Conservation (phyloP, 2,113 vertebrate species). For the Raja brachyura region DNA sequence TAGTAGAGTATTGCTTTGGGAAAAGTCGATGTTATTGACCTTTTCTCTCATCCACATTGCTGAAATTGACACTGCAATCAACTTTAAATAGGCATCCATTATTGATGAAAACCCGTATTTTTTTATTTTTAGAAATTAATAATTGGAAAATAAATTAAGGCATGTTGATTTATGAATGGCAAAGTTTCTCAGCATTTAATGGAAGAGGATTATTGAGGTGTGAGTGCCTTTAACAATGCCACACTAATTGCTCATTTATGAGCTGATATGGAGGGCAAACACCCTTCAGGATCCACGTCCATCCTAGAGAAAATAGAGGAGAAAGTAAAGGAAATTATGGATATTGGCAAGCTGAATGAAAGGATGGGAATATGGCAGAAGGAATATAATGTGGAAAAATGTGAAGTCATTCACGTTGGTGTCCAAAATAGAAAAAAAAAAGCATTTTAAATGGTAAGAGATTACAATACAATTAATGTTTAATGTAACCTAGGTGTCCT, state of each 20-base stretch:
- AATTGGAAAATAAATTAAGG: background rate
- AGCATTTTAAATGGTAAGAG: too few relatives aligned
- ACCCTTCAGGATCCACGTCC: background rate
- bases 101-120: background rate
- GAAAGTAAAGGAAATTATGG: too few relatives aligned
- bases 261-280: background rate
- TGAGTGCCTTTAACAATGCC: background rate
- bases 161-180: background rate
- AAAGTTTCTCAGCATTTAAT: background rate
- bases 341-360: too few relatives aligned
- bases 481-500: too few relatives aligned
- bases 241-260: background rate
- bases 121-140: background rate
- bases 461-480: too few relatives aligned
- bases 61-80: background rate
- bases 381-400: too few relatives aligned
- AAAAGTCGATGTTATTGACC: background rate
- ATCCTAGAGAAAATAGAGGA: background rate
- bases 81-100: background rate
- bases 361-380: too few relatives aligned
- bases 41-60: background rate
- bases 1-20: background rate
- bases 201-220: background rate
- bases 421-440: too few relatives aligned
- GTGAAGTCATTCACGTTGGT: too few relatives aligned